Evolutionary conservation across 2,797 vertebrate genomes (phyloP).

Genomic region (Tadarida brasiliensis): DNA sequence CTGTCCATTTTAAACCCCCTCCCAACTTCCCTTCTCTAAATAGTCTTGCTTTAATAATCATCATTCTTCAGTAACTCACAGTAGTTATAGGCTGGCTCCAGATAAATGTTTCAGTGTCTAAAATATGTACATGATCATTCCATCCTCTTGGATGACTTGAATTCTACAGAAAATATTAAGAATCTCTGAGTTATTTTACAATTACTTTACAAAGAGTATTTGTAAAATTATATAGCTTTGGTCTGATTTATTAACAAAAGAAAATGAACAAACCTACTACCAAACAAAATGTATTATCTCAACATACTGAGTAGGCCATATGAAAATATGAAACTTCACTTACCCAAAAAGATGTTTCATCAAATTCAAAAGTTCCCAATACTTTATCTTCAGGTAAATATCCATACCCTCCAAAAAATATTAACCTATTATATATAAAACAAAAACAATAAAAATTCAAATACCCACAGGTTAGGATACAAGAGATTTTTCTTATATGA

Average conservation of each 20-base stretch:
- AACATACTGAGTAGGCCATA: not conserved
- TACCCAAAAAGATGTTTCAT: conserved; percentile 95
- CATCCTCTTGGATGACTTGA: conserved; percentile 93
- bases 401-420: conserved; percentile 99
- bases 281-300: not conserved
- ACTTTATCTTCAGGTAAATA: conserved; percentile 93
- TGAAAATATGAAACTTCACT: conserved; percentile 59
- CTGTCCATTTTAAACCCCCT: not conserved
- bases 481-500: not conserved
- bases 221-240: conserved; percentile 17
- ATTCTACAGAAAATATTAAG: conserved; percentile 82
- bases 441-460: conserved; percentile 62
- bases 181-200: conserved; percentile 56
- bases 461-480: not conserved
- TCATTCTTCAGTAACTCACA: conserved; percentile 86
- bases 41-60: not conserved
- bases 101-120: conserved; percentile 94
- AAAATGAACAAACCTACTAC: conserved; percentile 30
- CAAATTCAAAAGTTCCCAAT: conserved; percentile 95
- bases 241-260: conserved; percentile 30
- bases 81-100: conserved; percentile 97
- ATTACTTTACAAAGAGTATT: conserved; percentile 62
- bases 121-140: conserved; percentile 97
- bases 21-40: not conserved
- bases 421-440: conserved; percentile 89